Evolutionary conservation across 2,888 invertebrate species (phyloP).

Genomic region (Junonia oenone): DNA sequence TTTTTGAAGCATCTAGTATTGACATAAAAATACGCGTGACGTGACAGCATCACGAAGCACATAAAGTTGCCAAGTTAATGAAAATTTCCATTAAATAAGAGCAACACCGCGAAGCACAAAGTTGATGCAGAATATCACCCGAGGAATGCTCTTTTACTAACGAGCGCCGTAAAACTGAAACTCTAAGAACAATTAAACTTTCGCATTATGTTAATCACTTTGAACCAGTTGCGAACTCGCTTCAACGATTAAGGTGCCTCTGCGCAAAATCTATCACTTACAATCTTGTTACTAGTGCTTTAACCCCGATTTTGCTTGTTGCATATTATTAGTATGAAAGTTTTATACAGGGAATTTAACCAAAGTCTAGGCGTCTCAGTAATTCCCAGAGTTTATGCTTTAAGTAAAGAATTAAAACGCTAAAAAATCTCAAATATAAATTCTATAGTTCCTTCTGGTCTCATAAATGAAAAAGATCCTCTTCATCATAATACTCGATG

Average conservation of each 20-base stretch:
- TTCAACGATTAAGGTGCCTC: not conserved
- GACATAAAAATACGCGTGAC: too few relatives aligned
- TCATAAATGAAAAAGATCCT: too few relatives aligned
- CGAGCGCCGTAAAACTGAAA: conserved; percentile 26
- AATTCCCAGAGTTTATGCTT: too few relatives aligned
- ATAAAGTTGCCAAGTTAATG: not conserved
- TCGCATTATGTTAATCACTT: conserved; percentile 22
- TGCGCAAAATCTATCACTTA: not conserved
- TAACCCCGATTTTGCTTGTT: not conserved
- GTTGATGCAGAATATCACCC: conserved; percentile 5
- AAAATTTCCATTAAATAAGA: not conserved
- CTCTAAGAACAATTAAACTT: conserved; percentile 21
- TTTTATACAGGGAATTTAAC: too few relatives aligned
- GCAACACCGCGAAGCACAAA: too few relatives aligned
- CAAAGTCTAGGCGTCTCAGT: too few relatives aligned
- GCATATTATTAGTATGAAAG: not conserved
- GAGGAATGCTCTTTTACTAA: conserved; percentile 19
- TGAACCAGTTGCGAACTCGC: conserved; percentile 3
- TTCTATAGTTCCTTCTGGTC: too few relatives aligned
- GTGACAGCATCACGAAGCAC: too few relatives aligned
- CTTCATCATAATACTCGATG: too few relatives aligned
- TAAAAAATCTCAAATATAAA: too few relatives aligned
- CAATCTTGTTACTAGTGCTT: not conserved
- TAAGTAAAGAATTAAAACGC: too few relatives aligned
- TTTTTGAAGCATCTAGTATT: too few relatives aligned